These are phyloP conservation scores for Xiphorhynchus erythropygius DNA, from an alignment of 2,797 vertebrate genomes.

Conservation along the genomic window DNA sequence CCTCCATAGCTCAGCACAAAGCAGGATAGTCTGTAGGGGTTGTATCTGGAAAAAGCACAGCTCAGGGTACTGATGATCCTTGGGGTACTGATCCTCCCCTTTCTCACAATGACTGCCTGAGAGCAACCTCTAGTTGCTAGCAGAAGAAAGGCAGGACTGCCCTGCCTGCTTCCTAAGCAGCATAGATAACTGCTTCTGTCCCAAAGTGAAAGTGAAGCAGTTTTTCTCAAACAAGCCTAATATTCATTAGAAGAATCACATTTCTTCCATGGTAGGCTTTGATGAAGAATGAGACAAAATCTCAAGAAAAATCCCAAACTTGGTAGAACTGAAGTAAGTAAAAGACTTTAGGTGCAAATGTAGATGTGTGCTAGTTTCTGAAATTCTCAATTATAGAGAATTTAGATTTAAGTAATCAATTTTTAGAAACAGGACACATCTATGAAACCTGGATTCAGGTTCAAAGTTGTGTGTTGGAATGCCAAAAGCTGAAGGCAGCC, in stretches of 20 bases:
- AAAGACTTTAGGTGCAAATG: background rate
- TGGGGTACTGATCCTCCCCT: background rate
- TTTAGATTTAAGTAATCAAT: background rate
- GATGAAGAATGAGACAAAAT: background rate
- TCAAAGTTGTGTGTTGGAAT: background rate
- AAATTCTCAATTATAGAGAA: background rate
- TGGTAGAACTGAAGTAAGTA: background rate
- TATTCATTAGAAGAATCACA: accelerated
- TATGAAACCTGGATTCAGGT: background rate
- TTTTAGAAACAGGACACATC: background rate
- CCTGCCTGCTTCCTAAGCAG: background rate
- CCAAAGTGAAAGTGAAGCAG: background rate
- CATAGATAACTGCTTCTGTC: background rate
- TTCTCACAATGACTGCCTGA: background rate
- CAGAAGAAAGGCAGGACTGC: background rate
- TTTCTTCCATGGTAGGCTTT: background rate
- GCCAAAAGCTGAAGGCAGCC: background rate
- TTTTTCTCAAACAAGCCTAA: background rate
- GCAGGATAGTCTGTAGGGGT: accelerated
- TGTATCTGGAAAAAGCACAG: background rate
- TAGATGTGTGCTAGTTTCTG: background rate
- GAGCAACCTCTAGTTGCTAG: background rate
- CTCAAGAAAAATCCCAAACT: background rate
- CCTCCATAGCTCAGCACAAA: background rate
- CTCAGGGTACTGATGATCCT: background rate